Evolutionary conservation across 2,888 invertebrate species (phyloP).

Genomic region (Pollenia labialis): DNA sequence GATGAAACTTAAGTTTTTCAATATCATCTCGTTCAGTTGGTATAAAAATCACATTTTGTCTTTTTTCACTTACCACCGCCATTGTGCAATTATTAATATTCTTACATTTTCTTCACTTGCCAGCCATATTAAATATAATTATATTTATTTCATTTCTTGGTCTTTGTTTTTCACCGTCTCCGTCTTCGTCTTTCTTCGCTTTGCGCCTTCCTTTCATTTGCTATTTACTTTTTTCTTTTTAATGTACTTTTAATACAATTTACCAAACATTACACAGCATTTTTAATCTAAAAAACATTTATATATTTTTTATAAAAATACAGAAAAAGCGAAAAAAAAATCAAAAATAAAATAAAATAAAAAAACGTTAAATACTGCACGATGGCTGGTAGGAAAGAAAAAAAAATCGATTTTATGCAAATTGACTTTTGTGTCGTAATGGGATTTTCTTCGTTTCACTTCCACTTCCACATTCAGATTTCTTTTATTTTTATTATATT

Average conservation of each 20-base stretch:
- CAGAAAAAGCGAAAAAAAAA: slow-evolving; percentile 53
- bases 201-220: slow-evolving; percentile 49
- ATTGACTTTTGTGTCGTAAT: slow-evolving; percentile 80
- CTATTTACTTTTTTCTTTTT: slow-evolving; percentile 48
- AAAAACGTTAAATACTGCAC: slow-evolving; percentile 59
- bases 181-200: slow-evolving; percentile 19
- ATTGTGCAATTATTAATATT: slow-evolving; percentile 41
- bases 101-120: slow-evolving; percentile 48
- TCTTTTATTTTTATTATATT: slow-evolving; percentile 51
- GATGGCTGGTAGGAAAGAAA: slow-evolving; percentile 54
- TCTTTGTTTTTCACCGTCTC: slow-evolving; percentile 15
- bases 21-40: too few relatives aligned
- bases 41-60: not conserved
- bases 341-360: not conserved
- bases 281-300: slow-evolving; percentile 73
- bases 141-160: slow-evolving; percentile 68
- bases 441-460: slow-evolving; percentile 66
- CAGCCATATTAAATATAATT: slow-evolving; percentile 70
- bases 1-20: too few relatives aligned
- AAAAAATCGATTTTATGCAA: slow-evolving; percentile 84
- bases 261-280: slow-evolving; percentile 73
- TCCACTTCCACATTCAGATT: slow-evolving; percentile 58
- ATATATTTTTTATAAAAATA: slow-evolving; percentile 68
- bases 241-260: slow-evolving; percentile 72
- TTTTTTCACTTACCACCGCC: slow-evolving; percentile 1